phyloP scores from a whole-genome alignment of 2,797 vertebrate species.

The Cossypha caffra region DNA sequence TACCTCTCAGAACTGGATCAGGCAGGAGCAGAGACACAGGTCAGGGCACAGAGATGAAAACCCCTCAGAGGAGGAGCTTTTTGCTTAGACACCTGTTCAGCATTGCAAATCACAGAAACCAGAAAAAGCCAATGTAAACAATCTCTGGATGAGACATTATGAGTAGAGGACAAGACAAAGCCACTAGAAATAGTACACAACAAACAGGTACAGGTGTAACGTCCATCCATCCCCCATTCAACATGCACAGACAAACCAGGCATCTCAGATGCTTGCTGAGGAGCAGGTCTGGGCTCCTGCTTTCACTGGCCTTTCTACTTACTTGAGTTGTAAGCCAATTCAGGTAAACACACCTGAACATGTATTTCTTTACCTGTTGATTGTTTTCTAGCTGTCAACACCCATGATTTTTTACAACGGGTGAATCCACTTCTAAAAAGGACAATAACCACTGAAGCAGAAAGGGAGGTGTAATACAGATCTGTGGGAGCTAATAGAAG shows the following conservation, averaged over 20 bases:
- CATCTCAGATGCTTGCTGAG: background rate
- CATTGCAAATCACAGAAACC: background rate
- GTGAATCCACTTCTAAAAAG: background rate
- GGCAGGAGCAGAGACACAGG: background rate
- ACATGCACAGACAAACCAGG: background rate
- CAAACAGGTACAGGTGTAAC: background rate
- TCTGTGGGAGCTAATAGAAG: background rate
- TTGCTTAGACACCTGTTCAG: background rate
- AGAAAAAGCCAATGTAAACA: background rate
- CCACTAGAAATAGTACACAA: background rate
- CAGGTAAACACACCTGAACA: background rate
- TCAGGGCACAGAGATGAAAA: background rate
- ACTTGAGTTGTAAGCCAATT: background rate
- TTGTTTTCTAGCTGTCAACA: background rate
- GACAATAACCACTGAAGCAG: background rate
- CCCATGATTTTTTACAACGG: background rate
- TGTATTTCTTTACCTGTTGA: background rate
- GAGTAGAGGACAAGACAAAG: background rate
- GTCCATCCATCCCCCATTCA: background rate
- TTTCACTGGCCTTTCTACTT: background rate
- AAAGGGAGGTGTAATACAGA: background rate
- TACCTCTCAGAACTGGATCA: constrained; percentile 74
- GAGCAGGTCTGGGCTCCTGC: background rate
- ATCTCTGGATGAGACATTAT: background rate
- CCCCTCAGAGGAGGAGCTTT: background rate